Percentiles rank a stretch among this genome's conserved stretches.
Evolutionary conservation across 1,140 invertebrate genomes (phyloP).

Genomic region (Neotoxoptera formosana): DNA sequence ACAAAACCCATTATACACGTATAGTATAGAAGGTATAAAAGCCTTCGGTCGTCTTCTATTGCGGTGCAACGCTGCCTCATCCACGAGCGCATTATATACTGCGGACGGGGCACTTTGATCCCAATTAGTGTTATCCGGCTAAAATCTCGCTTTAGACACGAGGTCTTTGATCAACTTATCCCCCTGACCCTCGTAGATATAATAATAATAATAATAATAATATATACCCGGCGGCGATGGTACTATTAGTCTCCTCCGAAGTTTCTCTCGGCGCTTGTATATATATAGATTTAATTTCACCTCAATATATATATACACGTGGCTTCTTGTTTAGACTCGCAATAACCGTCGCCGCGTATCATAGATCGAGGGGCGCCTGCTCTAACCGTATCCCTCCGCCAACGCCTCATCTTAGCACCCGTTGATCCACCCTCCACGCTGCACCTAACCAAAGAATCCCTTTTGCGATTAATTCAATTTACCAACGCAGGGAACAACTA

Average conservation of each 20-base stretch:
- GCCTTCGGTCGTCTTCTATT: neutral
- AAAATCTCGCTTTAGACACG: slow-evolving; percentile 14
- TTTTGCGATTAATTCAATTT: slow-evolving; percentile 23
- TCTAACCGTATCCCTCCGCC: neutral
- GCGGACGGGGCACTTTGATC: slow-evolving; percentile 19
- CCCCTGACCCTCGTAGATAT: neutral
- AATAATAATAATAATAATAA: neutral
- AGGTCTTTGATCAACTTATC: slow-evolving; percentile 40
- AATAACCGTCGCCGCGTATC: neutral
- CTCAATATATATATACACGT: neutral
- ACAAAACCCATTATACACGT: neutral
- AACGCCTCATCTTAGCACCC: neutral
- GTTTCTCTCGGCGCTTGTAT: neutral
- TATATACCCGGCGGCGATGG: neutral
- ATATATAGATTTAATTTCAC: neutral
- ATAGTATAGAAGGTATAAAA: neutral
- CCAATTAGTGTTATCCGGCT: neutral
- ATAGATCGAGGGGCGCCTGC: neutral
- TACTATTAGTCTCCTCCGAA: neutral
- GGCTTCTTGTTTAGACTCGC: slow-evolving; percentile 13
- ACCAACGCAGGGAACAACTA: neutral
- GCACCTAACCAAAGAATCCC: neutral
- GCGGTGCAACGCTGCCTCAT: neutral
- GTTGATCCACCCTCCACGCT: neutral
- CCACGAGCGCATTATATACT: neutral